phyloP scores from a whole-genome alignment of 1,140 invertebrate species.

The Pomacea maculata region DNA sequence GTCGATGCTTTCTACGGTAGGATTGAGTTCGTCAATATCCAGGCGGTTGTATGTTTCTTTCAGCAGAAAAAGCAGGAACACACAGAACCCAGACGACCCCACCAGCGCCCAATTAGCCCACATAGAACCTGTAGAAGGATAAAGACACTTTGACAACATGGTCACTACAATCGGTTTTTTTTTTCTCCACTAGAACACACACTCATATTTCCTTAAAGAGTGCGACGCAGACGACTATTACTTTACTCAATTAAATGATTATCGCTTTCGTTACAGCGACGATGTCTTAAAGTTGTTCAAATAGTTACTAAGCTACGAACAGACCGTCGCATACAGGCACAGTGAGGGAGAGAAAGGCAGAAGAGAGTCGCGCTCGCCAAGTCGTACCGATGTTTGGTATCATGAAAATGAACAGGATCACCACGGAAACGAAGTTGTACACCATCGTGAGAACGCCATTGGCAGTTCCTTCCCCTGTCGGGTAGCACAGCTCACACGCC shows the following conservation, averaged over 20 bases:
- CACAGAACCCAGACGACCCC: not conserved
- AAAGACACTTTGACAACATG: not conserved
- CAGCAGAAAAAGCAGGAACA: conserved; percentile 7
- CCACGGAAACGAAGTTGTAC: conserved; percentile 63
- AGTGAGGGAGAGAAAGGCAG: not conserved
- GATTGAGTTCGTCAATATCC: conserved; percentile 18
- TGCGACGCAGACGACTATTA: not conserved
- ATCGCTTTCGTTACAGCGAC: not conserved
- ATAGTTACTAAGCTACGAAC: not conserved
- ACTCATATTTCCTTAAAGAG: no score
- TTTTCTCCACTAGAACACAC: no score
- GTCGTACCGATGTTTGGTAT: conserved; percentile 54
- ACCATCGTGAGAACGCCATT: conserved; percentile 67
- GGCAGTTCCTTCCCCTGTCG: conserved; percentile 68
- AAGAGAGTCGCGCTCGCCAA: not conserved
- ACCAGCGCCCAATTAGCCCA: conserved; percentile 23
- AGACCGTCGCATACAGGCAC: not conserved
- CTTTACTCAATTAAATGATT: not conserved
- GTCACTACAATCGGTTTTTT: not conserved
- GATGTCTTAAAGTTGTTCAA: not conserved
- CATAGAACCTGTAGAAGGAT: conserved; percentile 7
- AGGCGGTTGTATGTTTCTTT: conserved; percentile 14
- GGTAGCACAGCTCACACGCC: conserved; percentile 68
- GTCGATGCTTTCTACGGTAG: not conserved
- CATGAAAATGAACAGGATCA: conserved; percentile 65